Evolutionary conservation across 2,113 vertebrate genomes (phyloP).

Genomic region (Melanerpes formicivorus): DNA sequence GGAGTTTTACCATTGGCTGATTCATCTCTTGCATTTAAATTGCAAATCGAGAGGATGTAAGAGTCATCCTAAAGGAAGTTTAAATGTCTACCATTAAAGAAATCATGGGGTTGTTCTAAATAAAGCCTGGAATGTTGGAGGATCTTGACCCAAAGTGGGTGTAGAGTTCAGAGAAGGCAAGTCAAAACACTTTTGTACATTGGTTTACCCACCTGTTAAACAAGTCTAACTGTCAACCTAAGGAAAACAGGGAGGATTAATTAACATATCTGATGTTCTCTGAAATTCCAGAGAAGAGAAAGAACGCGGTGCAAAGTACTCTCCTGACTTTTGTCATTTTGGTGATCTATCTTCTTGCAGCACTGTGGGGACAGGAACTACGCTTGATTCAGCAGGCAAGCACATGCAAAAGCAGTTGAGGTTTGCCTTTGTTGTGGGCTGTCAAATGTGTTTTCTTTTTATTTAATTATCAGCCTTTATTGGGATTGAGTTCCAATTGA

Average conservation of each 20-base stretch:
- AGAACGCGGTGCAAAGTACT: neutral
- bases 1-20: conserved; percentile 10
- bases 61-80: conserved; percentile 52
- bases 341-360: conserved; percentile 27
- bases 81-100: conserved; percentile 53
- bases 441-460: conserved; percentile 66
- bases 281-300: conserved; percentile 22
- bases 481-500: conserved; percentile 38
- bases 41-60: conserved; percentile 46
- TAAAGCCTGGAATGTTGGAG: conserved; percentile 45
- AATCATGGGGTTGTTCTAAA: conserved; percentile 56
- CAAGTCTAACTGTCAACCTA: conserved; percentile 37
- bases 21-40: conserved; percentile 42
- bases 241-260: conserved; percentile 37
- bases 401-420: conserved; percentile 44
- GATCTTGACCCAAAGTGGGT: conserved; percentile 40
- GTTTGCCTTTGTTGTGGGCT: conserved; percentile 62
- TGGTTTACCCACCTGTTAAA: conserved; percentile 56
- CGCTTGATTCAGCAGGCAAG: conserved; percentile 58
- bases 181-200: conserved; percentile 37
- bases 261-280: conserved; percentile 24
- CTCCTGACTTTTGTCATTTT: conserved; percentile 22
- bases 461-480: conserved; percentile 57
- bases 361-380: conserved; percentile 38
- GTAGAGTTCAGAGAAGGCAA: conserved; percentile 55